Evolutionary conservation across 2,797 vertebrate genomes (phyloP).

Genomic region (Hypotaenidia okinawae): DNA sequence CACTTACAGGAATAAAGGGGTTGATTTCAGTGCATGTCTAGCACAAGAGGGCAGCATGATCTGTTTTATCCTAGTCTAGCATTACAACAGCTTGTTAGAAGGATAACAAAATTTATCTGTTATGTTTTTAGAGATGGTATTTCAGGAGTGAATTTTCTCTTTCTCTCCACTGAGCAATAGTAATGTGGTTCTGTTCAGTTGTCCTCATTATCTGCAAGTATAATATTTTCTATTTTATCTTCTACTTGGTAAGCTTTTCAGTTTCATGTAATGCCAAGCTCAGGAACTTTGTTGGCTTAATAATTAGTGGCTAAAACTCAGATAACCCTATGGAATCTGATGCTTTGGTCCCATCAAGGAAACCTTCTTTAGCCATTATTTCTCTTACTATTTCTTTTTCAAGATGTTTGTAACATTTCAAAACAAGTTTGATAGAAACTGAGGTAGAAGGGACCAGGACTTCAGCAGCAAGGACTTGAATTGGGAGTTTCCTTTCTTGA

Average conservation of each 20-base stretch:
- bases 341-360: not conserved
- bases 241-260: not conserved
- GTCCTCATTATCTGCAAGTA: not conserved
- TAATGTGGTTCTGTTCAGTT: not conserved
- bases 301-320: not conserved
- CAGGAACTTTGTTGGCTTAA: not conserved
- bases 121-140: slow-evolving; percentile 29
- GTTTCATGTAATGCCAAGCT: not conserved
- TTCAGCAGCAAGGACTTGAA: not conserved
- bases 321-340: not conserved
- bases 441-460: not conserved
- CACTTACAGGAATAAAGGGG: not conserved
- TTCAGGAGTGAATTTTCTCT: slow-evolving; percentile 33
- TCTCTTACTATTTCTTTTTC: not conserved
- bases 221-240: not conserved
- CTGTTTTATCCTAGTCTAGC: slow-evolving; percentile 58
- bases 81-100: not conserved
- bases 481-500: not conserved
- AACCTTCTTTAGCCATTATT: not conserved
- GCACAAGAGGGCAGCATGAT: slow-evolving; percentile 81
- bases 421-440: not conserved
- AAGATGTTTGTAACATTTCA: not conserved
- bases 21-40: not conserved
- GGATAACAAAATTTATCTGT: not conserved
- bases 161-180: not conserved